phyloP scores from a whole-genome alignment of 2,113 vertebrate species.

The Burhinus oedicnemus region DNA sequence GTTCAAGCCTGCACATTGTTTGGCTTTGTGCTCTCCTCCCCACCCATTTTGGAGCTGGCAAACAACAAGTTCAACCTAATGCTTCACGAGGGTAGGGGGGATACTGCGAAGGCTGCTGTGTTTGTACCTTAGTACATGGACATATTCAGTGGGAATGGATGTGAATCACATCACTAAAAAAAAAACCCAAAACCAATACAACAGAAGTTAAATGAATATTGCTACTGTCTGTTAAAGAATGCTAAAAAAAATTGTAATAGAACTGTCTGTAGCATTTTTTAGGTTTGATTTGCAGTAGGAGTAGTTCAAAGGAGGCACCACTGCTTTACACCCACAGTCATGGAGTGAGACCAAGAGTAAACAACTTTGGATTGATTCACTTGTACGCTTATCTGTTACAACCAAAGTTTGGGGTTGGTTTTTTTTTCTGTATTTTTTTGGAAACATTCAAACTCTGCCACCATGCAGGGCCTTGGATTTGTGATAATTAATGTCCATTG shows the following conservation, averaged over 20 bases:
- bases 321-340: neutral
- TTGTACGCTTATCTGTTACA: neutral
- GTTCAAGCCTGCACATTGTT: neutral
- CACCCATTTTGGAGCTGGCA: neutral
- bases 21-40: neutral
- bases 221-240: neutral
- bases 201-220: neutral
- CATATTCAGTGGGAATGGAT: neutral
- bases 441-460: neutral
- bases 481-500: neutral
- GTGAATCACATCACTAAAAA: neutral
- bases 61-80: neutral
- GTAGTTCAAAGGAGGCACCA: neutral
- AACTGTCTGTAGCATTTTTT: neutral
- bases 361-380: neutral
- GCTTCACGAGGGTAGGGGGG: neutral
- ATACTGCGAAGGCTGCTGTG: neutral
- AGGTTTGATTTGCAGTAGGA: neutral
- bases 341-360: neutral
- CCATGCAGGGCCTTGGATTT: neutral
- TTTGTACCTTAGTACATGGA: neutral
- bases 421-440: neutral
- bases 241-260: neutral
- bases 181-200: neutral
- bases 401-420: neutral